phyloP scores from a whole-genome alignment of 2,113 vertebrate species.

The Anolis carolinensis region DNA sequence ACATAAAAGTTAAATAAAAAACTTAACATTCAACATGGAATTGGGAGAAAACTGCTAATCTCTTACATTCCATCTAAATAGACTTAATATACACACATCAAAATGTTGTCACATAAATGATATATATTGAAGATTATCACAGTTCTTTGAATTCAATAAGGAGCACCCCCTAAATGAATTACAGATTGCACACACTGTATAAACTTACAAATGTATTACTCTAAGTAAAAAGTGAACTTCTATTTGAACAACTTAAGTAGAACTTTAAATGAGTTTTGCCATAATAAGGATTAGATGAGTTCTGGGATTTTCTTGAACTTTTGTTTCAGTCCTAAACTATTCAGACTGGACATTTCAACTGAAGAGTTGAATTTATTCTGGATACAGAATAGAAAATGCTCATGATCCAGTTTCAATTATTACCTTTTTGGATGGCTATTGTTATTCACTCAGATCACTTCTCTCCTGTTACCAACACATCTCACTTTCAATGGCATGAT shows the following conservation, averaged over 20 bases:
- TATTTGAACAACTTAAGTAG: not conserved
- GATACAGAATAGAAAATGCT: not conserved
- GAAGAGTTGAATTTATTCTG: not conserved
- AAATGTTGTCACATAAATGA: not conserved
- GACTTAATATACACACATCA: not conserved
- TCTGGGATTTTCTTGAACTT: not conserved
- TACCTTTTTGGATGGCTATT: not conserved
- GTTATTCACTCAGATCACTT: constrained; percentile 7
- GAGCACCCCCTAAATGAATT: not conserved
- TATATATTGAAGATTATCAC: not conserved
- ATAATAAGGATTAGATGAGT: not conserved
- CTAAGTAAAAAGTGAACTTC: not conserved
- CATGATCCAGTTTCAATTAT: not conserved
- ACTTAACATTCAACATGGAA: not conserved
- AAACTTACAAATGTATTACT: not conserved
- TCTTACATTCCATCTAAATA: not conserved
- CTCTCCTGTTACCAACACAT: not conserved
- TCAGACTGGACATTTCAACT: not conserved
- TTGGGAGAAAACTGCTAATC: not conserved
- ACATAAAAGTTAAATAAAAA: not conserved
- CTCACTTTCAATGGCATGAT: not conserved
- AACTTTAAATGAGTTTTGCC: not conserved
- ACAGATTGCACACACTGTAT: not conserved
- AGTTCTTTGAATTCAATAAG: not conserved
- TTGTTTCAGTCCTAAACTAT: not conserved